Base-by-base conservation (phyloP, 2,888 invertebrate species). In the Danaus chrysippus region DNA sequence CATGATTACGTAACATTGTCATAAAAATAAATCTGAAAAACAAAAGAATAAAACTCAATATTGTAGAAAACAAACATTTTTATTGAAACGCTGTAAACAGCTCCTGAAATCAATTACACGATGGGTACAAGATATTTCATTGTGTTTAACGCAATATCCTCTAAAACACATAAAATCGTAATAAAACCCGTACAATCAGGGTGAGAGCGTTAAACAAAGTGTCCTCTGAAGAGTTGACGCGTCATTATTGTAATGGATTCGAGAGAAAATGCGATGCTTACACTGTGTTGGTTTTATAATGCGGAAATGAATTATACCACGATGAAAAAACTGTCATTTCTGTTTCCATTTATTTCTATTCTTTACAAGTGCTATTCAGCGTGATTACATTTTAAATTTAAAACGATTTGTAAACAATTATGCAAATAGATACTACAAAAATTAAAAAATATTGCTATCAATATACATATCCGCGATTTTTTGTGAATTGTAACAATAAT, bases 171-270 rank as follows among this genome's bases (percentile, higher is more conserved):
- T 42, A 59, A 57, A 57, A 57, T 54, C 59, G 65, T 60, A 66
- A 70, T 66, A 66, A 66, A 65, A 66, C 60, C 62, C 62, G 53
- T 53, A 69, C 69, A 71, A 68, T 69, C 69, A 63, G 65, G 41
- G 63, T 70, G 63, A 71, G 68, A 70, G 69, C 68, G 68, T 66
- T 64, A 70, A 69, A 64, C 63, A 68, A 63, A 61, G 60, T 67
- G 65, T 64, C 66, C 66, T 67, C 59, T 58, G 63, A 70, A 68
- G 68, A 67, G 70, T 68, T 68, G 64, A 58, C 62, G 64, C 57
- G 63, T 68, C 69, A 70, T 71, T 70, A 68, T 61, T 67, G 63
- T 71, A 70, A 70, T 70, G 69, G 69, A 67, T 70, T 65, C 61
- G 44, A 57, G 56, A 58, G 15, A 49, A 12, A 55, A 57, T 15